Evolutionary conservation across 2,888 invertebrate genomes (phyloP), one percentile per base, ranked within the genome.

Genomic region (Drosophila stalkeri): DNA sequence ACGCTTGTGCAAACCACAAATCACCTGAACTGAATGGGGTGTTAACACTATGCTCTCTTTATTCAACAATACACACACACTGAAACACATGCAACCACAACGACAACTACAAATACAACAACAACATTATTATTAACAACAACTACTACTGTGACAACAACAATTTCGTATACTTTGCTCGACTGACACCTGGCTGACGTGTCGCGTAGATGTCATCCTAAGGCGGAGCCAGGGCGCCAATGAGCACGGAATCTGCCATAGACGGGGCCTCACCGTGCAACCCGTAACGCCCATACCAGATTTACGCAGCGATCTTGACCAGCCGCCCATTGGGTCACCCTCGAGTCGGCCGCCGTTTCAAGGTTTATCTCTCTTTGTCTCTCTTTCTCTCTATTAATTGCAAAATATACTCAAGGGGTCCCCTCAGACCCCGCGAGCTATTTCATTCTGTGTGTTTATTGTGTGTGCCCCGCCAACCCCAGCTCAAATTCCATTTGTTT

Each of bases 171-270:
- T 41, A 33, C 61, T 56, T 60, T 68, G 7, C 6, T 37, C 37
- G 6, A 37, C 37, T 37, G 69, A 75, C 77, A 47, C 81, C 63
- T 68, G 54, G 23, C 27, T 27, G 54, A 47, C 57, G 67, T 74
- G n/a, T 18, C 49, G 31, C 20, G 41, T n/a, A 92, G 92, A 92
- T 76, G 88, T 91, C 89, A 89, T 90, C 89, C 83, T 87, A 67
- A 89, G 90, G 86, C 91, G 92, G 72, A 89, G 81, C 69, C 79
- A 90, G 83, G 92, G 92, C 89, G 94, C 96, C 94, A 97, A 97
- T 95, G 95, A 94, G 94, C 96, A 96, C 94, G 97, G 97, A 94
- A 97, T 97, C 94, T 95, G 96, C 92, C 97, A 96, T 95, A 95
- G 95, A 94, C 96, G 96, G 92, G 95, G 97, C 94, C 95, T 97